Conservation (phyloP, 2,888 invertebrate genomes). For the Xylophagus ater region DNA sequence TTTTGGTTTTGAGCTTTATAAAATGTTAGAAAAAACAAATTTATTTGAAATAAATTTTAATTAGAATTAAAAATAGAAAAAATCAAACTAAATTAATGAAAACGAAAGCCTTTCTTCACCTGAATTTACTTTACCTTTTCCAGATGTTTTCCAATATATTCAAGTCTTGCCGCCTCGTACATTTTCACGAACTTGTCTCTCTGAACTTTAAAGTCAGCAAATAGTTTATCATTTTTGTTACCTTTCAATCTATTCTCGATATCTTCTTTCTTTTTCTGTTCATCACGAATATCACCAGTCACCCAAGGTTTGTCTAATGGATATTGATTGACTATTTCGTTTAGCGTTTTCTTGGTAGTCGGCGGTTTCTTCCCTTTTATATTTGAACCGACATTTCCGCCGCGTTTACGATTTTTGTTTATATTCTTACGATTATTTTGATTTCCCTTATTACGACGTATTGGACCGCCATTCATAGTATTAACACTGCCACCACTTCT, state of each 20-base stretch:
- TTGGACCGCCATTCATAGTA: conserved; percentile 7
- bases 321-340: conserved; percentile 36
- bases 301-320: conserved; percentile 48
- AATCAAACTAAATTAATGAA: no score
- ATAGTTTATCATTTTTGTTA: conserved; percentile 43
- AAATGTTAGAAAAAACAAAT: no score
- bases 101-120: no score
- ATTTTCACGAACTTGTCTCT: conserved; percentile 46
- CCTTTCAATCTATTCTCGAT: conserved; percentile 41
- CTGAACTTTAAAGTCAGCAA: conserved; percentile 46
- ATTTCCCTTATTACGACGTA: conserved; percentile 14
- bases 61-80: no score
- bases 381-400: conserved; percentile 21
- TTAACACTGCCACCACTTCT: conserved; percentile 4
- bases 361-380: conserved; percentile 19
- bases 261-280: conserved; percentile 45
- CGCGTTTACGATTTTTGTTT: conserved; percentile 1
- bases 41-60: no score
- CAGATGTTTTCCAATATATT: conserved; percentile 43
- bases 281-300: conserved; percentile 43
- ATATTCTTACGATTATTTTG: conserved; percentile 5
- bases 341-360: conserved; percentile 32
- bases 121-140: conserved; percentile 37
- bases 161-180: conserved; percentile 44
- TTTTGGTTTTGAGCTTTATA: no score